phyloP scores from a whole-genome alignment of 2,888 invertebrate species.

The Protonemura montana region DNA sequence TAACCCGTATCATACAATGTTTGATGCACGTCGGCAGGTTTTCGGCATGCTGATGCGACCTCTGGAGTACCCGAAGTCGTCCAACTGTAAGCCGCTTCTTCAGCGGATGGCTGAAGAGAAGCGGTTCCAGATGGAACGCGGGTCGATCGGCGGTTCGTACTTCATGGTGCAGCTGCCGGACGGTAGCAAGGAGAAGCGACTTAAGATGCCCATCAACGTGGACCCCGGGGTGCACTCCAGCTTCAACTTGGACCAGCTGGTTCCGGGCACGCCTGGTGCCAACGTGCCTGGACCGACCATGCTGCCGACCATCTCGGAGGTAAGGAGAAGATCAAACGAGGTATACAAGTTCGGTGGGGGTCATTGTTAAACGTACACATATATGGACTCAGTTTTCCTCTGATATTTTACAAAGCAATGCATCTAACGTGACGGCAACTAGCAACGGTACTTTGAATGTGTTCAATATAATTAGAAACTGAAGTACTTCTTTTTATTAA shows the following conservation, averaged over 20 bases:
- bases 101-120: slow-evolving; percentile 95
- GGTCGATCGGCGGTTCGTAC: slow-evolving; percentile 87
- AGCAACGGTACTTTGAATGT: too few relatives aligned
- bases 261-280: slow-evolving; percentile 75
- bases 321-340: background rate
- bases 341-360: too few relatives aligned
- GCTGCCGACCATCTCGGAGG: slow-evolving; percentile 87
- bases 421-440: too few relatives aligned
- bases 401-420: too few relatives aligned
- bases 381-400: too few relatives aligned
- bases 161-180: slow-evolving; percentile 89
- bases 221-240: slow-evolving; percentile 95
- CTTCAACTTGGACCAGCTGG: slow-evolving; percentile 84
- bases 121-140: slow-evolving; percentile 87
- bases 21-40: slow-evolving; percentile 55
- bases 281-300: slow-evolving; percentile 85
- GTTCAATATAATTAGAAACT: too few relatives aligned
- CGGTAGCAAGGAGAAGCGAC: slow-evolving; percentile 87
- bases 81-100: slow-evolving; percentile 81
- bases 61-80: slow-evolving; percentile 75
- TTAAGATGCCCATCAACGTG: slow-evolving; percentile 89
- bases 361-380: too few relatives aligned
- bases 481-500: too few relatives aligned
- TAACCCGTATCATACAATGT: too few relatives aligned
- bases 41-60: slow-evolving; percentile 87